These are phyloP conservation scores for Theropithecus gelada DNA, from an alignment of 2,113 vertebrate genomes.

Conservation along the genomic window DNA sequence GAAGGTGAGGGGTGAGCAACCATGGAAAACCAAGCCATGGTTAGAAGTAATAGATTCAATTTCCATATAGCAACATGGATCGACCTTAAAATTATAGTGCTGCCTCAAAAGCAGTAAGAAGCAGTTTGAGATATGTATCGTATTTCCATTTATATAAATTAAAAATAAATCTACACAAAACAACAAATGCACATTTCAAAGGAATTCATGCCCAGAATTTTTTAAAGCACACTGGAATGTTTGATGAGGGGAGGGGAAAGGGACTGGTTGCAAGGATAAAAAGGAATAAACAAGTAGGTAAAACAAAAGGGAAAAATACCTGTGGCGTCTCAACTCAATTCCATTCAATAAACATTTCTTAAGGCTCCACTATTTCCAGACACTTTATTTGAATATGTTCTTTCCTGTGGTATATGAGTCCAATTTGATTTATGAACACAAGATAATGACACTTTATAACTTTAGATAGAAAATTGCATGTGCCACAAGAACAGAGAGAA, in stretches of 20 bases:
- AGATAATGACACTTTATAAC: constrained; percentile 46
- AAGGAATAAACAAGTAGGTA: neutral
- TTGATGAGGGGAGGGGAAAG: neutral
- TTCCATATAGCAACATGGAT: neutral
- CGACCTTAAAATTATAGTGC: neutral
- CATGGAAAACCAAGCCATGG: rapidly evolving
- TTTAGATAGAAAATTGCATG: constrained; percentile 32
- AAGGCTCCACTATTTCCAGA: neutral
- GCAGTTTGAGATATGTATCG: neutral
- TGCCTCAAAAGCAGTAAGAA: neutral
- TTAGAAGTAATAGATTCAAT: neutral
- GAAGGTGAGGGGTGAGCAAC: neutral
- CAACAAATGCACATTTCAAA: neutral
- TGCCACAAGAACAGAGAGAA: constrained; percentile 29
- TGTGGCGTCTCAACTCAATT: neutral
- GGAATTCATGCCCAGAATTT: neutral
- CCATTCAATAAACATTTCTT: constrained; percentile 1
- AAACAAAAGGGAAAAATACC: neutral
- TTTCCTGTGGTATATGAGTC: constrained; percentile 1
- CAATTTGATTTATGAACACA: constrained; percentile 31
- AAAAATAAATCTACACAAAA: neutral
- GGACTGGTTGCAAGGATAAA: neutral
- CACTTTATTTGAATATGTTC: neutral
- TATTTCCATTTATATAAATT: neutral
- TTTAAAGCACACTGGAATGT: neutral